Evolutionary conservation across 2,888 invertebrate species (phyloP).

Genomic region (Pecten maximus): DNA sequence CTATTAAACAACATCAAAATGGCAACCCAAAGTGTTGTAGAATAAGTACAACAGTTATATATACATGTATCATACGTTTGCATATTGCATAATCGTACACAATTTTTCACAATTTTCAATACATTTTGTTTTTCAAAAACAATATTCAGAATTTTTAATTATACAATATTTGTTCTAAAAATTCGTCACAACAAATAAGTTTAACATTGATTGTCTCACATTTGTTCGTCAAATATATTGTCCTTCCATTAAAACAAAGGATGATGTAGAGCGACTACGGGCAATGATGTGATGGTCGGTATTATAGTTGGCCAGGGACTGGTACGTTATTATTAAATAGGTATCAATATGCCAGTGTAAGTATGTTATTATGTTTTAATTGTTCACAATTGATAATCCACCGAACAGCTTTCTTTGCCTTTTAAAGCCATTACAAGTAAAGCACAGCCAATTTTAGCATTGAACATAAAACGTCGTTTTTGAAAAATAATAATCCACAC

Average conservation of each 20-base stretch:
- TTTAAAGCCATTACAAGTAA: too few relatives aligned
- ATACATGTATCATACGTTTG: background rate
- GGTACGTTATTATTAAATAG: background rate
- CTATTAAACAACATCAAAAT: background rate
- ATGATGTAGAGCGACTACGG: background rate
- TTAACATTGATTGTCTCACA: background rate
- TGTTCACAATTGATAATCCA: too few relatives aligned
- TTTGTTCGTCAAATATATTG: background rate
- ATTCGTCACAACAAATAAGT: background rate
- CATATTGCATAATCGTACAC: slow-evolving; percentile 8
- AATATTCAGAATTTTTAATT: background rate
- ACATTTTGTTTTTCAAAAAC: background rate
- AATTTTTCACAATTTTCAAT: background rate
- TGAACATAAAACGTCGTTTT: too few relatives aligned
- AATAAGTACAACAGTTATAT: background rate
- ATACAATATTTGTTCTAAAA: background rate
- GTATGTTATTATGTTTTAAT: too few relatives aligned
- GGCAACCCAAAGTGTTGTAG: background rate
- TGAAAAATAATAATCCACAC: too few relatives aligned
- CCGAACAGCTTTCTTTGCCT: too few relatives aligned
- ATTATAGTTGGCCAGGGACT: background rate
- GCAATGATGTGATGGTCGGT: background rate
- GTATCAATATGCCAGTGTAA: too few relatives aligned
- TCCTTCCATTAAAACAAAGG: background rate
- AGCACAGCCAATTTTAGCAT: too few relatives aligned